Evolutionary conservation across 30 jellyfish, hydroid and myxozoan species (phyloP).

Genomic region (Cassiopea xamachana): DNA sequence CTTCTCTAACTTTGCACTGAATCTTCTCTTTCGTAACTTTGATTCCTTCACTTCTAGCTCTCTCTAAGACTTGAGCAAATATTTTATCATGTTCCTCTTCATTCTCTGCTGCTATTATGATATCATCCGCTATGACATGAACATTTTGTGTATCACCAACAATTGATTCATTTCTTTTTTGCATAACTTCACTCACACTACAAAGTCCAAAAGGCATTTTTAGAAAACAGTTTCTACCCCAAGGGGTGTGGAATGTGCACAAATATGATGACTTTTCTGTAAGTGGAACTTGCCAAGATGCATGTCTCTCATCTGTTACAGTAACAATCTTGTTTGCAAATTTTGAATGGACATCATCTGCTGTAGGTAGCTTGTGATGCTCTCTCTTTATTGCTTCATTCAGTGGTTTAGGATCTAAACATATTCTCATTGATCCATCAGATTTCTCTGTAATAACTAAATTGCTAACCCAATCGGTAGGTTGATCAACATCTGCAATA

Average conservation of each 20-base stretch:
- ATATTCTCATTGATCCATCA: slow-evolving; percentile 34
- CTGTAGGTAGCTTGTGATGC: slow-evolving; percentile 47
- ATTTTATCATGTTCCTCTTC: slow-evolving; percentile 47
- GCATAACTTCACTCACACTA: slow-evolving; percentile 18
- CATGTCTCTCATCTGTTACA: slow-evolving; percentile 51
- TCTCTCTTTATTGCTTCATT: slow-evolving; percentile 52
- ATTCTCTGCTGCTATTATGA: slow-evolving; percentile 25
- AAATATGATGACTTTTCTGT: slow-evolving; percentile 23
- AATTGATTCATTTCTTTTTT: slow-evolving; percentile 15
- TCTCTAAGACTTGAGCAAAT: slow-evolving; percentile 3
- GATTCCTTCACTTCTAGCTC: slow-evolving; percentile 25
- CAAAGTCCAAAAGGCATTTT: slow-evolving; percentile 61
- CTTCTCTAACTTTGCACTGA: slow-evolving; percentile 13
- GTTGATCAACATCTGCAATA: slow-evolving; percentile 46
- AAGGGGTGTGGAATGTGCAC: slow-evolving; percentile 53
- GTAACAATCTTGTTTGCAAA: slow-evolving; percentile 47
- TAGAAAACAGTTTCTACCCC: slow-evolving; percentile 42
- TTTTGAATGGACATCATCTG: slow-evolving; percentile 24
- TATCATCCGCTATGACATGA: slow-evolving; percentile 29
- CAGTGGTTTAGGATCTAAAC: slow-evolving; percentile 51
- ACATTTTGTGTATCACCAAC: slow-evolving; percentile 34
- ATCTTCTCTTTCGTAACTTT: slow-evolving; percentile 5
- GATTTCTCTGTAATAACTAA: slow-evolving; percentile 52
- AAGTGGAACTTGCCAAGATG: slow-evolving; percentile 37
- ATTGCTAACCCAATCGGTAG: slow-evolving; percentile 54